These are phyloP conservation scores for Ophion obscuratus DNA, from an alignment of 2,888 invertebrate species.

Conservation along the genomic window DNA sequence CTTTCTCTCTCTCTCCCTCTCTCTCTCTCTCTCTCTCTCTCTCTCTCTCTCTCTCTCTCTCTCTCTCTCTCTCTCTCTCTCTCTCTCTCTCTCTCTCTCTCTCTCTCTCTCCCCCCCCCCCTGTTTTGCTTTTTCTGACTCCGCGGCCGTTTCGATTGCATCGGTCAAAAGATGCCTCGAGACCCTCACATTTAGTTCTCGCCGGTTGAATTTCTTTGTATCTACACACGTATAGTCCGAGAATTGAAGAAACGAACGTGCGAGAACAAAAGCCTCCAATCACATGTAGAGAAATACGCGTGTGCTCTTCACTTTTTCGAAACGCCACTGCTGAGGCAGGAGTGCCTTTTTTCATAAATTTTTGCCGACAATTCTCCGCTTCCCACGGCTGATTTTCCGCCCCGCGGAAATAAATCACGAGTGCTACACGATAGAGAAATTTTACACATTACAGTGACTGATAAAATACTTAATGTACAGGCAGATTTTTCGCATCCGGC, in stretches of 20 bases:
- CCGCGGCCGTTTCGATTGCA: slow-evolving; percentile 67
- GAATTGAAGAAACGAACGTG: slow-evolving; percentile 22
- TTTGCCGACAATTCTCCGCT: slow-evolving; percentile 25
- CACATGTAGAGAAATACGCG: slow-evolving; percentile 17
- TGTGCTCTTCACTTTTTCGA: slow-evolving; percentile 40
- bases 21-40: slow-evolving; percentile 41
- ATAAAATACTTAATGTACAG: no score
- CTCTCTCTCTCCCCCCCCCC: slow-evolving; percentile 22
- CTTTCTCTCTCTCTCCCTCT: slow-evolving; percentile 38
- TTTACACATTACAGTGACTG: no score
- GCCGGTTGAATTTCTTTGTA: neutral
- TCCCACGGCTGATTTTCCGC: neutral
- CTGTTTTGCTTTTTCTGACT: slow-evolving; percentile 32
- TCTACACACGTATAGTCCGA: slow-evolving; percentile 3
- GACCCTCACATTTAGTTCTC: slow-evolving; percentile 58
- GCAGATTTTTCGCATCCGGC: no score
- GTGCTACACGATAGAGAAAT: neutral
- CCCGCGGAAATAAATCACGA: slow-evolving; percentile 12
- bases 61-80: slow-evolving; percentile 41
- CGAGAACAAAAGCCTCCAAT: slow-evolving; percentile 43
- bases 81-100: slow-evolving; percentile 37
- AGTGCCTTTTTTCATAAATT: slow-evolving; percentile 54
- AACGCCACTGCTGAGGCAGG: slow-evolving; percentile 41
- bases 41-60: slow-evolving; percentile 15
- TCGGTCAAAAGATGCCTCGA: slow-evolving; percentile 53